Percentiles rank a stretch among this genome's conserved stretches.
Evolutionary conservation across 1,140 invertebrate genomes (phyloP).

Genomic region (Aradophagus sp.): DNA sequence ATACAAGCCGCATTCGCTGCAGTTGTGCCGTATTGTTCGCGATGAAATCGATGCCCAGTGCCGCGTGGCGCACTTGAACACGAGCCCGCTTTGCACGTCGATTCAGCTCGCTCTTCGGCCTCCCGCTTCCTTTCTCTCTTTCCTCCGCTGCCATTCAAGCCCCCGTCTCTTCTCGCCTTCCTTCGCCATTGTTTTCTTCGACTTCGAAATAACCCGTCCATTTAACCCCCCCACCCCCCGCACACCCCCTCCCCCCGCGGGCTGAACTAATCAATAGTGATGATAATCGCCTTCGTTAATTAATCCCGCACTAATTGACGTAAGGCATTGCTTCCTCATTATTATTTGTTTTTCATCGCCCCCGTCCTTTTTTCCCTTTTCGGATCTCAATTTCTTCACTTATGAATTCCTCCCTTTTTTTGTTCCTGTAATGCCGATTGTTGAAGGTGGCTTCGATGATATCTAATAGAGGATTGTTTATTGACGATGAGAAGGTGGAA

Average conservation of each 20-base stretch:
- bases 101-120: conserved; percentile 50
- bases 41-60: conserved; percentile 60
- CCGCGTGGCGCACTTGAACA: conserved; percentile 55
- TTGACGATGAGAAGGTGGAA: too few species aligned
- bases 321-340: conserved; percentile 29
- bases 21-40: conserved; percentile 57
- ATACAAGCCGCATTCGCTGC: conserved; percentile 53
- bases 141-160: conserved; percentile 45
- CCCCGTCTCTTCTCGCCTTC: conserved; percentile 49
- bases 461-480: too few species aligned
- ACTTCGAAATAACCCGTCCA: conserved; percentile 53
- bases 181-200: conserved; percentile 56
- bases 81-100: conserved; percentile 57
- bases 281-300: conserved; percentile 57
- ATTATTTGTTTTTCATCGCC: too few species aligned
- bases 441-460: too few species aligned
- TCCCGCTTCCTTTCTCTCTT: conserved; percentile 45
- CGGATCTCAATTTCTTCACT: too few species aligned
- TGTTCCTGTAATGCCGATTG: too few species aligned
- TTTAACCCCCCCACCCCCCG: conserved; percentile 51
- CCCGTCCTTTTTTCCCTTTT: too few species aligned
- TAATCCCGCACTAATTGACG: conserved; percentile 52
- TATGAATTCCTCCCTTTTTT: too few species aligned
- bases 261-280: conserved; percentile 53
- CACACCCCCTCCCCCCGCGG: too few species aligned